Evolutionary conservation across 2,888 invertebrate genomes (phyloP).

Genomic region (Camponotus fellah): DNA sequence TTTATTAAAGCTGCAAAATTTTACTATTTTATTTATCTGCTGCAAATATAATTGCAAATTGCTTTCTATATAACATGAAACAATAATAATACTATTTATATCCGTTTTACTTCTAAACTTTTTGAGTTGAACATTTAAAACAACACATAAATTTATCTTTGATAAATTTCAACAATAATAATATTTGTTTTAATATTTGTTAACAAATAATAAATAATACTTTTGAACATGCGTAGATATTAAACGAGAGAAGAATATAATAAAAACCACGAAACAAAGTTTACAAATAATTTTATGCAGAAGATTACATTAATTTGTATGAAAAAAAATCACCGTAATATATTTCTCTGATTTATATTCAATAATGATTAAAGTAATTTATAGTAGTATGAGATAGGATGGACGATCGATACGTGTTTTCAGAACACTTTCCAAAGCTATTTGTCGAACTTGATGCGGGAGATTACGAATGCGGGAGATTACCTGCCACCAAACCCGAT

Average conservation of each 20-base stretch:
- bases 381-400: background rate
- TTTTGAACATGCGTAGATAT: background rate
- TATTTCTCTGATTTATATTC: background rate
- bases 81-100: background rate
- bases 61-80: background rate
- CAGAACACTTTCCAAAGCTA: background rate
- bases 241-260: background rate
- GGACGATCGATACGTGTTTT: background rate
- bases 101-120: background rate
- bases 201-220: background rate
- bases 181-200: background rate
- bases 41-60: background rate
- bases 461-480: constrained; percentile 32
- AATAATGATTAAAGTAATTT: background rate
- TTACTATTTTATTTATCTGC: background rate
- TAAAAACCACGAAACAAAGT: background rate
- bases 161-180: background rate
- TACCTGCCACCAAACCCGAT: background rate
- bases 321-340: background rate
- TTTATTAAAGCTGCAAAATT: background rate
- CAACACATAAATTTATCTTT: background rate
- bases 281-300: constrained; percentile 2
- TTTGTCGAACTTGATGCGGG: constrained; percentile 2
- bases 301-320: background rate
- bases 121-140: background rate